Evolutionary conservation across 2,113 vertebrate species (phyloP).

Genomic region (Myiozetetes cayanensis): DNA sequence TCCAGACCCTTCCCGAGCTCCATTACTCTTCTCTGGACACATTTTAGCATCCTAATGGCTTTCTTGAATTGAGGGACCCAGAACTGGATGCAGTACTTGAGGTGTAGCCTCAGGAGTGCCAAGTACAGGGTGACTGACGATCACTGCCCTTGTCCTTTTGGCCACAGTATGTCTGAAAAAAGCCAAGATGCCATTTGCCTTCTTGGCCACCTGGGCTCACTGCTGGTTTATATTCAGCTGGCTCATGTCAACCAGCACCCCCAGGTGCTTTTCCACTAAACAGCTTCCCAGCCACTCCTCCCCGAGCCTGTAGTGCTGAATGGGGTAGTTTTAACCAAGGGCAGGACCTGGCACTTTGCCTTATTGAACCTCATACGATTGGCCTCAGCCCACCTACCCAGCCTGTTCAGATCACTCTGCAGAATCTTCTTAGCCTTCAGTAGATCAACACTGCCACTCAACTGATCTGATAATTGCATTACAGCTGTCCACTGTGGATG

Average conservation of each 20-base stretch:
- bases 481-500: background rate
- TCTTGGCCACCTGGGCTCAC: background rate
- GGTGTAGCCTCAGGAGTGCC: background rate
- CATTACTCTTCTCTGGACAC: background rate
- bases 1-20: background rate
- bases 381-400: rapidly evolving
- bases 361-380: rapidly evolving
- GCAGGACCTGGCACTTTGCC: background rate
- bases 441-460: background rate
- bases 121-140: background rate
- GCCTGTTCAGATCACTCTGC: too few species aligned
- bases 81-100: too few species aligned
- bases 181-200: background rate
- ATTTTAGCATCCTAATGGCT: background rate
- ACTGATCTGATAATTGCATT: background rate
- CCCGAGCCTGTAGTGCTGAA: rapidly evolving
- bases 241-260: background rate
- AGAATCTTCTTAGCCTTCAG: background rate
- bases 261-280: background rate
- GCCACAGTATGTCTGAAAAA: background rate
- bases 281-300: background rate
- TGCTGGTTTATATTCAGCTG: background rate
- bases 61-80: background rate
- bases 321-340: background rate
- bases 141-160: rapidly evolving